Conservation (phyloP, 1,140 invertebrate species). For the Caerostris extrusa region DNA sequence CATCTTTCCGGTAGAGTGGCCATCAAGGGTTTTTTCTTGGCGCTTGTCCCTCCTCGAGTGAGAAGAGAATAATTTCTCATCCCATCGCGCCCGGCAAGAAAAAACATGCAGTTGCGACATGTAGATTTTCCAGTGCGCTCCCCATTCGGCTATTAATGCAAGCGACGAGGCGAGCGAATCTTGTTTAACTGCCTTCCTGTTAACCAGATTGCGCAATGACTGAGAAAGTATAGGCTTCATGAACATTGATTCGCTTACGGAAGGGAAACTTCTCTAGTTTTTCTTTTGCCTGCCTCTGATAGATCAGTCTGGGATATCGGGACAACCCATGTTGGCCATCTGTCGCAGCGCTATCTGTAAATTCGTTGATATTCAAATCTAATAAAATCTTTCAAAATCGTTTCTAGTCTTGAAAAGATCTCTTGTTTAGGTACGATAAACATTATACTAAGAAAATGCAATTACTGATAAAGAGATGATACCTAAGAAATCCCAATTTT, state of each 20-base stretch:
- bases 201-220: slow-evolving; percentile 39
- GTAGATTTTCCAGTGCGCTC: slow-evolving; percentile 45
- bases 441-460: too few species aligned
- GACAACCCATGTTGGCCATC: background rate
- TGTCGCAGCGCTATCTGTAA: background rate
- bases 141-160: slow-evolving; percentile 31
- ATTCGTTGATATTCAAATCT: background rate
- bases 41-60: background rate
- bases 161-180: slow-evolving; percentile 19
- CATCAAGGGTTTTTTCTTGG: slow-evolving; percentile 35
- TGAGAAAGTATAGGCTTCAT: background rate
- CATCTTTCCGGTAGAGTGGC: slow-evolving; percentile 66
- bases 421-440: too few species aligned
- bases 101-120: slow-evolving; percentile 32
- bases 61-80: slow-evolving; percentile 1
- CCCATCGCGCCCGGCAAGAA: background rate
- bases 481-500: too few species aligned
- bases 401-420: too few species aligned
- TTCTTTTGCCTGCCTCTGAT: background rate
- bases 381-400: too few species aligned
- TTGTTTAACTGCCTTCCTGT: slow-evolving; percentile 48
- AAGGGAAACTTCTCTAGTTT: background rate
- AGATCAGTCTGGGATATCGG: background rate
- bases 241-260: background rate
- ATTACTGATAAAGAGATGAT: too few species aligned